phyloP scores from a whole-genome alignment of 2,797 vertebrate genomes.

The Darevskia nairensis region DNA sequence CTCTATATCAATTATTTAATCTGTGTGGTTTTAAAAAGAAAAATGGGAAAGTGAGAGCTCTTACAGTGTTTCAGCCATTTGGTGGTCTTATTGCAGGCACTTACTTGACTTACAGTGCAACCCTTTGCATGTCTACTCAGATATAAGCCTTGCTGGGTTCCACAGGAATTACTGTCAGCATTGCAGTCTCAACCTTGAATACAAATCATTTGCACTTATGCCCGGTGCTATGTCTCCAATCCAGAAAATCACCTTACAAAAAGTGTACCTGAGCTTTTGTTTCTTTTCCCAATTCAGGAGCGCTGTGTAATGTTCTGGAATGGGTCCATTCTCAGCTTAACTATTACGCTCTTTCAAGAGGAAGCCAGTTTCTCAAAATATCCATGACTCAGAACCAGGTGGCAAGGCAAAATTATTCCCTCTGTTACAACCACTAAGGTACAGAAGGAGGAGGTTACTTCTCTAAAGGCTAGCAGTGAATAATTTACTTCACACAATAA shows the following conservation, averaged over 20 bases:
- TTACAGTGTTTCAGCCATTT: background rate
- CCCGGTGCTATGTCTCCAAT: background rate
- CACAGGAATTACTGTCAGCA: background rate
- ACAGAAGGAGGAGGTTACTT: constrained; percentile 49
- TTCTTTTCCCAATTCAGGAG: background rate
- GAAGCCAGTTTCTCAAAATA: constrained; percentile 26
- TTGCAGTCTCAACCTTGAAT: background rate
- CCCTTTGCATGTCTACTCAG: background rate
- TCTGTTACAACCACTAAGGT: constrained; percentile 14
- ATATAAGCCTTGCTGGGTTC: background rate
- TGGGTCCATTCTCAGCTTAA: constrained; percentile 15
- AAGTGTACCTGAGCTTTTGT: background rate
- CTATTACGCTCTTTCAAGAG: constrained; percentile 38
- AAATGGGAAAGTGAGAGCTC: background rate
- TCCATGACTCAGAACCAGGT: constrained; percentile 19
- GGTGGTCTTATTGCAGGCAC: background rate
- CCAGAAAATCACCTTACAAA: background rate
- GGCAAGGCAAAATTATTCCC: constrained; percentile 51
- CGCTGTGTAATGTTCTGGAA: background rate
- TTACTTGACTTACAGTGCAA: background rate
- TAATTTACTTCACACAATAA: constrained; percentile 51
- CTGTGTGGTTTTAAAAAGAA: background rate
- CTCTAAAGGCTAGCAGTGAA: constrained; percentile 54
- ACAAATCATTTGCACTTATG: background rate
- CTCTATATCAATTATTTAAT: background rate